These are phyloP conservation scores for Corvus moneduloides DNA, from an alignment of 2,113 vertebrate genomes.

Conservation along the genomic window DNA sequence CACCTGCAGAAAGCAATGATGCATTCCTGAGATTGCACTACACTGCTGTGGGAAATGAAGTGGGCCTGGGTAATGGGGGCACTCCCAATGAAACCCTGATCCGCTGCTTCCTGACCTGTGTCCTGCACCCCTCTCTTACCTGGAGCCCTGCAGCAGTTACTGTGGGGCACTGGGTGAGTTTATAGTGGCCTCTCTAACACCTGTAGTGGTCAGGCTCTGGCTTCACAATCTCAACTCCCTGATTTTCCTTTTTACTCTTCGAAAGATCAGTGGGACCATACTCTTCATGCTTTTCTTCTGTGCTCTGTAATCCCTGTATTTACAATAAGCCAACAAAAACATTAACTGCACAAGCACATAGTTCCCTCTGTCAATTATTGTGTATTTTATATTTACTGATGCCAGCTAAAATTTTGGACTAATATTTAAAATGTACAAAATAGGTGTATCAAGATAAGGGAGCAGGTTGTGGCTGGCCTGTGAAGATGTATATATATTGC, in stretches of 20 bases:
- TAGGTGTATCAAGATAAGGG: neutral
- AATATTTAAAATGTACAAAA: neutral
- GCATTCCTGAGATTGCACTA: neutral
- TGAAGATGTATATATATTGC: neutral
- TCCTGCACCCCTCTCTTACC: neutral
- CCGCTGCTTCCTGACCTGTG: neutral
- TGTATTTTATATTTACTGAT: neutral
- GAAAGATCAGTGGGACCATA: neutral
- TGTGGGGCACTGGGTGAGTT: neutral
- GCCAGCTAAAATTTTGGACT: neutral
- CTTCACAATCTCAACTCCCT: neutral
- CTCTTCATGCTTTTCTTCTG: neutral
- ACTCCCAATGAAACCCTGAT: neutral
- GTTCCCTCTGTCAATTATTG: neutral
- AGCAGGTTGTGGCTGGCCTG: neutral
- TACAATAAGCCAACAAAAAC: neutral
- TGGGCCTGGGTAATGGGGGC: neutral
- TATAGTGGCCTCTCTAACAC: neutral
- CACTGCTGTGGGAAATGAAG: neutral
- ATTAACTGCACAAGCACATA: neutral
- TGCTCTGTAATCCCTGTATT: neutral
- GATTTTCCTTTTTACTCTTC: neutral
- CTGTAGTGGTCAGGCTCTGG: neutral
- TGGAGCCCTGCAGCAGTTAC: neutral
- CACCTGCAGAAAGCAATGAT: neutral